Evolutionary conservation across 1,140 invertebrate genomes (phyloP), one percentile per base, ranked within the genome.

Genomic region (Bombyx mandarina): DNA sequence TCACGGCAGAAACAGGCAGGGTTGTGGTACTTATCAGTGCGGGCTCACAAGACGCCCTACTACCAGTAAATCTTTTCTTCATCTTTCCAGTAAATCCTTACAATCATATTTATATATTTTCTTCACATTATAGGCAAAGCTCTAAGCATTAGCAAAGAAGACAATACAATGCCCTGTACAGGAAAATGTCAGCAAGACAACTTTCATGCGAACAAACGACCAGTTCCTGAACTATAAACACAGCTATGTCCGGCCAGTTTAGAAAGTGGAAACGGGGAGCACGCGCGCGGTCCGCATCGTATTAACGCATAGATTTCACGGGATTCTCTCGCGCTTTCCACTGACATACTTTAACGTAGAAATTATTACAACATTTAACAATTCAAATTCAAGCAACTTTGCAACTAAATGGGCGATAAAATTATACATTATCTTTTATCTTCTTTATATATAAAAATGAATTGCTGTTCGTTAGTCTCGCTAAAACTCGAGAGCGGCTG

Each of bases 291-390:
- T 35, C 26, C 60, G 60, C 70, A 59, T 63, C 68, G 66, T 65
- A 71, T 71, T 76, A 71, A 72, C 71, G 71, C 67, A 71, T 69
- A 68, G 76, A 84, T 86, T 84, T 86, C 82, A 79, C 81, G 79
- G 78, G 82, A 86, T 73, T 83, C 79, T 82, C 79, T 79, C 75
- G 79, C 75, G 75, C 78, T 86, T 86, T 86, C 78, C 82, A 82
- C 72, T 82, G 79, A 79, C 82, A 86, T 67, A 82, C 77, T 77
- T 82, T 77, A n/a, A n/a, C 45, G 10, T 48, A n/a, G 46, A 12
- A n/a, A 43, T 54, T 71, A 42, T 26, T 51, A 22, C 18, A 45
- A 35, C 26, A 35, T 35, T 3, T 35, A 35, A 35, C 2, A 35
- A 3, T 2, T 35, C 26, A 2, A 35, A 35, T 5, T 35, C 26